These are phyloP conservation scores for Aramus guarauna DNA, from an alignment of 2,113 vertebrate species.

Conservation along the genomic window DNA sequence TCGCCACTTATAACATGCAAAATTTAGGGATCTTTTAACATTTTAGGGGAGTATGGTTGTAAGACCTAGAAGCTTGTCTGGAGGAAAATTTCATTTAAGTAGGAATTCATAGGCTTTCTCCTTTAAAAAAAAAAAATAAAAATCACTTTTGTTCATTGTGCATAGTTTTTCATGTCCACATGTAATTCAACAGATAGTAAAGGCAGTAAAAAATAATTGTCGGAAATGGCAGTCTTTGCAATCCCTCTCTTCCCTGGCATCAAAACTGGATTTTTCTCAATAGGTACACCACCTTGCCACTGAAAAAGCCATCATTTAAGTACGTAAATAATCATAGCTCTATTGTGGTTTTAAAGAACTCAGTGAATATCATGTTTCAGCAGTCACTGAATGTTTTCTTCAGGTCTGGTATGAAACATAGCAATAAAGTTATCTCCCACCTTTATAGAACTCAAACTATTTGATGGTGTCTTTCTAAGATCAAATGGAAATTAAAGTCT, in stretches of 20 bases:
- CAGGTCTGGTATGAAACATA: conserved; percentile 46
- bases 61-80: neutral
- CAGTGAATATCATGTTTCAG: conserved; percentile 30
- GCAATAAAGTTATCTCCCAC: conserved; percentile 46
- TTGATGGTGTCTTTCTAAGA: conserved; percentile 59
- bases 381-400: conserved; percentile 40
- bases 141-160: neutral
- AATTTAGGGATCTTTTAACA: neutral
- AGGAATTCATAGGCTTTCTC: neutral
- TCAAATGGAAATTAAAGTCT: conserved; percentile 64
- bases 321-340: conserved; percentile 19
- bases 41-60: neutral
- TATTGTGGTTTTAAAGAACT: conserved; percentile 52
- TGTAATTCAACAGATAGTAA: neutral
- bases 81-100: neutral
- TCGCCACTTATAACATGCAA: neutral
- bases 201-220: conserved; percentile 28
- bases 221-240: conserved; percentile 22
- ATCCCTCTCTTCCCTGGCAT: conserved; percentile 5
- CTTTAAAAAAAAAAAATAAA: neutral
- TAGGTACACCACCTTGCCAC: conserved; percentile 19
- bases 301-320: conserved; percentile 33
- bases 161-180: neutral
- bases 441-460: conserved; percentile 45
- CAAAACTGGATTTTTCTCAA: neutral